These are phyloP conservation scores for Triplophysa yarkandensis DNA, from an alignment of 2,797 vertebrate genomes.

Conservation along the genomic window DNA sequence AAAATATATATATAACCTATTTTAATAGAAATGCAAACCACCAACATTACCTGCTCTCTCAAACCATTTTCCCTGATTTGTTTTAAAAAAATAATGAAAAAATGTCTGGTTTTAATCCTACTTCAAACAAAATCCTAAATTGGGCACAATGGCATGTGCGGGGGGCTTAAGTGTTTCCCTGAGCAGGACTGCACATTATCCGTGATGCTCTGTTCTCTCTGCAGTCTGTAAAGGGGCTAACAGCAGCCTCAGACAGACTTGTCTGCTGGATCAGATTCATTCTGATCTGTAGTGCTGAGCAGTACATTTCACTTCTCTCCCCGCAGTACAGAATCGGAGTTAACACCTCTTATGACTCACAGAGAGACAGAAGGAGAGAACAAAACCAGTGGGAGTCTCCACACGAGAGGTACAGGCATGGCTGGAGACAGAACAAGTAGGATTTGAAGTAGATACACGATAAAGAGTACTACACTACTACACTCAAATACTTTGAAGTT, in stretches of 20 bases:
- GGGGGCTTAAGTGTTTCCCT: slow-evolving; percentile 12
- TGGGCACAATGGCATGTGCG: background rate
- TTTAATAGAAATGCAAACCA: background rate
- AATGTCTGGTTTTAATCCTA: slow-evolving; percentile 1
- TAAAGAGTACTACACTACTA: background rate
- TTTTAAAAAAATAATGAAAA: background rate
- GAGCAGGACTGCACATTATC: background rate
- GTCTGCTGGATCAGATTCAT: slow-evolving; percentile 33
- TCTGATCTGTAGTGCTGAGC: slow-evolving; percentile 33
- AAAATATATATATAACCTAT: background rate
- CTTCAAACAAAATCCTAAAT: background rate
- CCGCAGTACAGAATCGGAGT: slow-evolving; percentile 24
- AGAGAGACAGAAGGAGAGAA: slow-evolving; percentile 38
- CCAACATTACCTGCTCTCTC: background rate
- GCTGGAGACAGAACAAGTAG: slow-evolving; percentile 5
- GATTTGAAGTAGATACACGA: slow-evolving; percentile 1
- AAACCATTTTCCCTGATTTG: background rate
- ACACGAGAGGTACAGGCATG: slow-evolving; percentile 27
- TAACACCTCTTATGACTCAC: slow-evolving; percentile 29
- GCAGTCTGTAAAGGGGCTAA: slow-evolving; percentile 22
- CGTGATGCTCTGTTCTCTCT: slow-evolving; percentile 4
- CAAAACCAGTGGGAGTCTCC: slow-evolving; percentile 27
- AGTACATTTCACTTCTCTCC: slow-evolving; percentile 53
- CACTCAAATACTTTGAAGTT: background rate
- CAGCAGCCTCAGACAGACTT: slow-evolving; percentile 23